Evolutionary conservation across 2,888 invertebrate genomes (phyloP), one percentile per base, ranked within the genome.

Genomic region (Protophormia terraenovae): DNA sequence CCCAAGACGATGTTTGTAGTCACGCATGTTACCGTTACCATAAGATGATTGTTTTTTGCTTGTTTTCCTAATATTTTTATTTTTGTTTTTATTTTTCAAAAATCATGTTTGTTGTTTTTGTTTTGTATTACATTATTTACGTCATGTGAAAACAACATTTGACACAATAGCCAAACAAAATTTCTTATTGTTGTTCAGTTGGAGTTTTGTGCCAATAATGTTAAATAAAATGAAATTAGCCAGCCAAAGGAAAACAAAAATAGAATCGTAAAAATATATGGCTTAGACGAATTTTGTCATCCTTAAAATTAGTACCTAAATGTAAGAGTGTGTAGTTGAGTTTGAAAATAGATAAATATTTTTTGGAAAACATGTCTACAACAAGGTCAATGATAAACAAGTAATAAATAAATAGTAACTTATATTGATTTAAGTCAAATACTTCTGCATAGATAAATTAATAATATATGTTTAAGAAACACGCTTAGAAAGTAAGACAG

Each of bases 91-190:
- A n/a, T n/a, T n/a, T n/a, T n/a, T n/a, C n/a, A n/a, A n/a, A n/a
- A n/a, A n/a, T n/a, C n/a, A n/a, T n/a, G n/a, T n/a, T n/a, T n/a
- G n/a, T n/a, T n/a, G n/a, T n/a, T n/a, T n/a, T n/a, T n/a, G n/a
- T n/a, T n/a, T n/a, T n/a, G n/a, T n/a, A n/a, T n/a, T n/a, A n/a
- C n/a, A n/a, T n/a, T n/a, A n/a, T n/a, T n/a, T 38, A 35, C 58
- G 50, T 78, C 69, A 50, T 38, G 69, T 41, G 14, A 53, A 38
- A 71, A 62, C 41, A 62, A 79, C 38, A 12, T 53, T 79, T 41
- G 19, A 64, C 71, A 71, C 41, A 71, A n/a, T n/a, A n/a, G n/a
- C 14, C 24, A 27, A 24, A 47, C 1, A 32, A n/a, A 14, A 41
- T 6, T 53, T 14, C 12, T 53, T 14, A 24, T 53, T 27, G 19